These are phyloP conservation scores for Rousettus madagascariensis DNA, from an alignment of 2,797 vertebrate species.

Conservation along the genomic window DNA sequence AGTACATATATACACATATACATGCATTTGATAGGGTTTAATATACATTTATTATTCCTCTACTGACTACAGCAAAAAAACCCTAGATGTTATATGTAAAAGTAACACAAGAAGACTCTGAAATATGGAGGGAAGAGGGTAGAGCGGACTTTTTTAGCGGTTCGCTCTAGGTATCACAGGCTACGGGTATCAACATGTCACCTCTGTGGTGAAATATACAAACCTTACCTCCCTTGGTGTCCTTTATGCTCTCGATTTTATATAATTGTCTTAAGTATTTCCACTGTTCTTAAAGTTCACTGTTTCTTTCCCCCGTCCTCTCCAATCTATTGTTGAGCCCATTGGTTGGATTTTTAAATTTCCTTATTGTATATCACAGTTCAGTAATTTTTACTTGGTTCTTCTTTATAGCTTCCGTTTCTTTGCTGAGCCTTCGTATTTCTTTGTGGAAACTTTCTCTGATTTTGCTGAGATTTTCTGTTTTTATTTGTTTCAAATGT, in stretches of 20 bases:
- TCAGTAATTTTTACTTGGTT: neutral
- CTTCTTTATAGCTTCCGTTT: neutral
- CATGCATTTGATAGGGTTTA: neutral
- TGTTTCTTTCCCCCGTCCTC: neutral
- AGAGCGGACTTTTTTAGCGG: neutral
- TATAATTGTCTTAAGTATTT: neutral
- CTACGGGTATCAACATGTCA: neutral
- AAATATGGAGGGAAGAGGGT: neutral
- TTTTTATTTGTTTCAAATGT: neutral
- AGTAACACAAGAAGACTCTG: neutral
- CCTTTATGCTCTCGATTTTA: neutral
- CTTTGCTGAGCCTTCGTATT: neutral
- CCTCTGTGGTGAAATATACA: neutral
- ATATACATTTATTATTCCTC: neutral
- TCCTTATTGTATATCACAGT: neutral
- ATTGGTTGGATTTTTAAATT: neutral
- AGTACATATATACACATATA: neutral
- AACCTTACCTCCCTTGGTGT: neutral
- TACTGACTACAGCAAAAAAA: neutral
- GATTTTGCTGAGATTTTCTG: neutral
- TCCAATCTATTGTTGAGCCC: neutral
- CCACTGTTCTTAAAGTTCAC: neutral
- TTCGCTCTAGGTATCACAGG: neutral
- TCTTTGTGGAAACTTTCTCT: neutral
- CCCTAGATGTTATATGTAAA: neutral